Evolutionary conservation across 2,113 vertebrate species (phyloP).

Genomic region (Sylvilagus bachmani): DNA sequence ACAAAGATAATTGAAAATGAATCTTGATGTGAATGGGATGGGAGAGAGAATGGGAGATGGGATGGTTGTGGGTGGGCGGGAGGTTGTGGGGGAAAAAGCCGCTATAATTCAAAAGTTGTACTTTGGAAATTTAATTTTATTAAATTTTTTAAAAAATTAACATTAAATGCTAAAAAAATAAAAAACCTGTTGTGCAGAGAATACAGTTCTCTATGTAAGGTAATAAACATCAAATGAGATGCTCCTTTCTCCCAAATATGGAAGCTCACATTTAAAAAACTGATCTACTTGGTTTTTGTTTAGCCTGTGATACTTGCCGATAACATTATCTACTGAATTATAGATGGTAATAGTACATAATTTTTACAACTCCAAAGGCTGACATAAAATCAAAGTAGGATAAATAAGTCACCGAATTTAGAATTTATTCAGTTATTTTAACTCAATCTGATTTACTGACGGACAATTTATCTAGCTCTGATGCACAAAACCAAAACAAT

Average conservation of each 20-base stretch:
- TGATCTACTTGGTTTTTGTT: not conserved
- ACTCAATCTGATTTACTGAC: not conserved
- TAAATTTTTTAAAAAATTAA: not conserved
- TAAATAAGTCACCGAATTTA: not conserved
- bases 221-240: not conserved
- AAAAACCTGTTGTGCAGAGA: not conserved
- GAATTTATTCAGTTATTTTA: not conserved
- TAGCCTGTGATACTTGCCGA: not conserved
- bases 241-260: not conserved
- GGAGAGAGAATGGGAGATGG: too few relatives aligned
- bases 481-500: not conserved
- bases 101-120: too few relatives aligned
- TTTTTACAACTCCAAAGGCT: too few relatives aligned
- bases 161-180: not conserved
- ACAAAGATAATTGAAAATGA: too few relatives aligned
- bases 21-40: too few relatives aligned
- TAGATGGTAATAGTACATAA: not conserved
- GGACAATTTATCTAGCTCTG: not conserved
- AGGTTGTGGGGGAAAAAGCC: too few relatives aligned
- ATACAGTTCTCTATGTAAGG: not conserved
- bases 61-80: too few relatives aligned
- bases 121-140: too few relatives aligned
- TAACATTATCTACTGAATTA: not conserved
- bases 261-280: not conserved
- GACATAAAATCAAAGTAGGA: constrained; percentile 14